Evolutionary conservation across 2,888 invertebrate species (phyloP).

Genomic region (Rambutsinella grinnellia): DNA sequence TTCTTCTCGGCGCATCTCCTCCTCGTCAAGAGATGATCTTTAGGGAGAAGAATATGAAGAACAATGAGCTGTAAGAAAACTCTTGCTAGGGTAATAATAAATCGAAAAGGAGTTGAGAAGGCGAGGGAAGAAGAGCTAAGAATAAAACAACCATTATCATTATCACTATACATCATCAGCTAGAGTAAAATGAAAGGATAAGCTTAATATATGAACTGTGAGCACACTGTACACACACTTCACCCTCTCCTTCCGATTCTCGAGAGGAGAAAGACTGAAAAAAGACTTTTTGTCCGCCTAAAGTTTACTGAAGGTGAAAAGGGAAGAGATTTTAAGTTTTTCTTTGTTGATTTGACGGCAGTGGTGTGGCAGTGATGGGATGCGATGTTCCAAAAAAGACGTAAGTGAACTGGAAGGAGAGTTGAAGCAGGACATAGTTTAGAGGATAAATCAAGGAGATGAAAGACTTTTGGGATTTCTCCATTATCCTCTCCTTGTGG

Average conservation of each 20-base stretch:
- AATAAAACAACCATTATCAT: conserved; percentile 39
- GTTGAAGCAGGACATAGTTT: conserved; percentile 8
- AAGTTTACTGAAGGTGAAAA: not conserved
- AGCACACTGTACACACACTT: conserved; percentile 1
- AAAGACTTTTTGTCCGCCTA: too few species aligned
- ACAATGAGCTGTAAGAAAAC: not conserved
- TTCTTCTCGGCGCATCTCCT: conserved; percentile 19
- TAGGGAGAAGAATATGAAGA: not conserved
- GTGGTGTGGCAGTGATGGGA: conserved; percentile 8
- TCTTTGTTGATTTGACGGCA: conserved; percentile 1
- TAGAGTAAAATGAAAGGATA: not conserved
- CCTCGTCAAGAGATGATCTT: not conserved
- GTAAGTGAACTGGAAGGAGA: conserved; percentile 48
- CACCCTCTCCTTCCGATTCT: not conserved
- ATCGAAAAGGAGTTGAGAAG: conserved; percentile 27
- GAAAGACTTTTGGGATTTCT: conserved; percentile 20
- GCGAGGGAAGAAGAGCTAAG: conserved; percentile 34
- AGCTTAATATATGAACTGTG: not conserved
- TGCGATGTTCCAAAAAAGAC: conserved; percentile 29
- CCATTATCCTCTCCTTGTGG: conserved; percentile 4
- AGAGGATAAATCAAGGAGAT: conserved; percentile 5
- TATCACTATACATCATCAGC: conserved; percentile 7
- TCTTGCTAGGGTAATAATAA: conserved; percentile 41
- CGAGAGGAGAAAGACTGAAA: not conserved
- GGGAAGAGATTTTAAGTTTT: not conserved